Conservation (phyloP, 2,888 invertebrate genomes). For the Anthrax anthrax region DNA sequence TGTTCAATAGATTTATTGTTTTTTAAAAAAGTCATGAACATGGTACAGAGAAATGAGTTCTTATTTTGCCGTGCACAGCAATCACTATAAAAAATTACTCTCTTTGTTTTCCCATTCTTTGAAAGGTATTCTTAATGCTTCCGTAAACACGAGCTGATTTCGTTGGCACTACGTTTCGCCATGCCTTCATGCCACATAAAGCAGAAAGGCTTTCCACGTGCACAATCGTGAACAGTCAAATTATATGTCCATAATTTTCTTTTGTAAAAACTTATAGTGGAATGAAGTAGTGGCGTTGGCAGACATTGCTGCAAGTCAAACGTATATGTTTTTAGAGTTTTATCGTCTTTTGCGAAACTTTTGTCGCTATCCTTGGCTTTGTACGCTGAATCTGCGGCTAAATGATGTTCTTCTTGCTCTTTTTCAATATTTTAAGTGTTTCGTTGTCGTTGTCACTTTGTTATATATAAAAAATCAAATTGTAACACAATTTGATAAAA, state of each 20-base stretch:
- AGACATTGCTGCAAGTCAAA: too few relatives aligned
- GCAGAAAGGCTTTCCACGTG: neutral
- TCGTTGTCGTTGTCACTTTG: too few relatives aligned
- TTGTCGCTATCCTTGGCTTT: too few relatives aligned
- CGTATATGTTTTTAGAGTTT: too few relatives aligned
- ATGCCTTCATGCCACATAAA: constrained; percentile 11
- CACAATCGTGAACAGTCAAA: constrained; percentile 7
- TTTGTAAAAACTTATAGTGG: neutral
- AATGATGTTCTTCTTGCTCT: too few relatives aligned
- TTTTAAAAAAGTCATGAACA: constrained; percentile 6
- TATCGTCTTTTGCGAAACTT: too few relatives aligned
- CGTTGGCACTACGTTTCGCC: constrained; percentile 5
- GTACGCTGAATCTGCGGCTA: too few relatives aligned
- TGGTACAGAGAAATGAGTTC: constrained; percentile 3
- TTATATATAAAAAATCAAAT: too few relatives aligned
- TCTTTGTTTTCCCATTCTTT: constrained; percentile 1
- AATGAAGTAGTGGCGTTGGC: neutral
- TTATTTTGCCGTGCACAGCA: neutral
- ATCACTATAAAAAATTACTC: constrained; percentile 7
- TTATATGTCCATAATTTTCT: constrained; percentile 8
- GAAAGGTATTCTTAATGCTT: too few relatives aligned
- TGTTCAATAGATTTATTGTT: neutral
- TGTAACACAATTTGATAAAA: too few relatives aligned
- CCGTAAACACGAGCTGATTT: constrained; percentile 6
- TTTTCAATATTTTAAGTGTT: too few relatives aligned